Percentiles rank a stretch among this genome's conserved stretches.
phyloP scores from a whole-genome alignment of 1,140 invertebrate species.

The Maconellicoccus hirsutus region DNA sequence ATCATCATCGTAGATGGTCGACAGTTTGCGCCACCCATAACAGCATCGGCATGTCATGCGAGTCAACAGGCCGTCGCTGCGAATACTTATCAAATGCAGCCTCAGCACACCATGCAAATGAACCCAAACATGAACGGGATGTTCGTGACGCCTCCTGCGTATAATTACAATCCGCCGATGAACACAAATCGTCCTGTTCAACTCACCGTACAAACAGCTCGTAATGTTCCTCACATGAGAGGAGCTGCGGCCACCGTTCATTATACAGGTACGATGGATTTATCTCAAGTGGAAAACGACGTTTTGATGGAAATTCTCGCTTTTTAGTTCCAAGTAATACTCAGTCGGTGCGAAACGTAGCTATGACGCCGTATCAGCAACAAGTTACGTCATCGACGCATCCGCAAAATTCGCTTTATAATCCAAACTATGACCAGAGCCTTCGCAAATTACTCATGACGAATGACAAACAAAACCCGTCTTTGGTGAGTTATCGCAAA shows the following conservation, averaged over 20 bases:
- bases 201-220: not conserved
- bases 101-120: constrained; percentile 20
- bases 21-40: constrained; percentile 39
- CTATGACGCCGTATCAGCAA: constrained; percentile 24
- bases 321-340: not conserved
- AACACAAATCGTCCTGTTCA: not conserved
- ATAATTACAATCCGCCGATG: not conserved
- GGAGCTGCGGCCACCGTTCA: too few species aligned
- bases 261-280: too few species aligned
- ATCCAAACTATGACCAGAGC: constrained; percentile 4
- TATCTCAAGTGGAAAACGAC: too few species aligned
- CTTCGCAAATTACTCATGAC: constrained; percentile 4
- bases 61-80: not conserved
- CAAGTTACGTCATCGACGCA: constrained; percentile 41
- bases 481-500: not conserved
- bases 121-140: constrained; percentile 20
- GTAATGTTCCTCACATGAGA: too few species aligned
- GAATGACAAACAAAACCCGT: not conserved
- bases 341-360: not conserved
- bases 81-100: not conserved
- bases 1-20: constrained; percentile 65
- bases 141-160: constrained; percentile 20
- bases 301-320: too few species aligned
- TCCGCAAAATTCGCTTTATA: constrained; percentile 31
- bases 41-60: constrained; percentile 14